These are phyloP conservation scores for Rhinella marina DNA, from an alignment of 2,797 vertebrate species.

Conservation along the genomic window DNA sequence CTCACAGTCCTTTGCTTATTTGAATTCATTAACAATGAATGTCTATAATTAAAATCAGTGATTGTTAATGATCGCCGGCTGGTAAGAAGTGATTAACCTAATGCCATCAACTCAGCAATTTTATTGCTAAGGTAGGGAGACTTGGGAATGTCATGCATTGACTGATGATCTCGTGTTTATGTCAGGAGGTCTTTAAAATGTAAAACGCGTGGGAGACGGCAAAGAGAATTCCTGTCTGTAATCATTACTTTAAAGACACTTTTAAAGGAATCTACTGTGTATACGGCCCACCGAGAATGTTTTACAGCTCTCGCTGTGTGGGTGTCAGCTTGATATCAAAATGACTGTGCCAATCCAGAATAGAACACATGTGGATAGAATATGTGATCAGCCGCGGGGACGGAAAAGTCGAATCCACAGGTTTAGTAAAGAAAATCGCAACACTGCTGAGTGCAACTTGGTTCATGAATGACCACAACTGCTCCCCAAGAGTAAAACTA, in stretches of 20 bases:
- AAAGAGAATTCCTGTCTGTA: conserved; percentile 1
- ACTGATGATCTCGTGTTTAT: conserved; percentile 1
- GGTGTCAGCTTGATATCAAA: neutral
- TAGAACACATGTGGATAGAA: neutral
- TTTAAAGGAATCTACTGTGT: neutral
- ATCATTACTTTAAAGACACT: neutral
- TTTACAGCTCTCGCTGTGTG: neutral
- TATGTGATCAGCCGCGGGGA: neutral
- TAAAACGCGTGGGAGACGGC: neutral
- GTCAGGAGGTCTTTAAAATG: conserved; percentile 3
- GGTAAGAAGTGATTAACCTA: conserved; percentile 7
- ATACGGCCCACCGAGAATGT: neutral
- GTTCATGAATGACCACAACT: neutral
- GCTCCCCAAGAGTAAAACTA: too few species aligned
- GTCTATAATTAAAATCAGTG: conserved; percentile 4
- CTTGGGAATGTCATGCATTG: neutral
- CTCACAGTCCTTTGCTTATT: neutral
- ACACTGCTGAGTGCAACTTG: neutral
- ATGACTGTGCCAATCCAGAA: neutral
- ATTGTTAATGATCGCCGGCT: neutral
- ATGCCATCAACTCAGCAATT: conserved; percentile 8
- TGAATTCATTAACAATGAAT: conserved; percentile 12
- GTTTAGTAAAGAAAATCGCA: neutral
- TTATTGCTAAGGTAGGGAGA: neutral
- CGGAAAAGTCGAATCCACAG: neutral